A percentile compares a stretch with the other conserved stretches of the same genome.
Evolutionary conservation across 2,888 invertebrate genomes (phyloP).

Genomic region (Cataglyphis rosenhaueri): DNA sequence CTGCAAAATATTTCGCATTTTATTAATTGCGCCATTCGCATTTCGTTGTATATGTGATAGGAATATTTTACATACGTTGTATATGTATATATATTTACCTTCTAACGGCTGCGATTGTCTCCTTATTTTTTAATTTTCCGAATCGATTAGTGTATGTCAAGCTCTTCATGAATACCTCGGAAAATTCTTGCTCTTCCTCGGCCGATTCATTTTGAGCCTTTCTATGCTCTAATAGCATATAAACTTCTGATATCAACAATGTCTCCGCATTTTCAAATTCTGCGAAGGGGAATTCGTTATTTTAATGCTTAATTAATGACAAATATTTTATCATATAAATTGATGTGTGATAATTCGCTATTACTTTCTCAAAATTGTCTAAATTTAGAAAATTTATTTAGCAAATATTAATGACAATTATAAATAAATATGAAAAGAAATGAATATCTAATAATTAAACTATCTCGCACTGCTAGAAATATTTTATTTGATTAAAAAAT

Average conservation of each 20-base stretch:
- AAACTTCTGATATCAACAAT: conserved; percentile 97
- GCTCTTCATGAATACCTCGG: conserved; percentile 99
- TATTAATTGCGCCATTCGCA: neutral
- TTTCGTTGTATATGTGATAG: neutral
- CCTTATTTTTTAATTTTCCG: conserved; percentile 98
- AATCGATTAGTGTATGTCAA: conserved; percentile 98
- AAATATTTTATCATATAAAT: neutral
- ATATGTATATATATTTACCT: conserved; percentile 87
- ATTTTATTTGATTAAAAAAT: neutral
- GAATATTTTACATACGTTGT: neutral
- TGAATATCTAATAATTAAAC: neutral
- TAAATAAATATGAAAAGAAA: neutral
- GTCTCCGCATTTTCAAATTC: conserved; percentile 99
- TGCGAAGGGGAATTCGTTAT: conserved; percentile 80
- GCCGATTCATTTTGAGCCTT: conserved; percentile 99
- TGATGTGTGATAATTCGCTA: neutral
- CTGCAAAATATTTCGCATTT: conserved; percentile 86
- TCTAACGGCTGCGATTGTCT: conserved; percentile 98
- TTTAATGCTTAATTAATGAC: neutral
- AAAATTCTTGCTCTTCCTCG: conserved; percentile 99
- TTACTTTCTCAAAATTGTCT: neutral
- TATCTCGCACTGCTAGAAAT: neutral
- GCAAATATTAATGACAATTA: neutral
- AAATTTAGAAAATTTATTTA: neutral
- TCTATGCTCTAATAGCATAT: conserved; percentile 98